phyloP scores from a whole-genome alignment of 2,888 invertebrate genomes.

The Podotricha telesiphe region DNA sequence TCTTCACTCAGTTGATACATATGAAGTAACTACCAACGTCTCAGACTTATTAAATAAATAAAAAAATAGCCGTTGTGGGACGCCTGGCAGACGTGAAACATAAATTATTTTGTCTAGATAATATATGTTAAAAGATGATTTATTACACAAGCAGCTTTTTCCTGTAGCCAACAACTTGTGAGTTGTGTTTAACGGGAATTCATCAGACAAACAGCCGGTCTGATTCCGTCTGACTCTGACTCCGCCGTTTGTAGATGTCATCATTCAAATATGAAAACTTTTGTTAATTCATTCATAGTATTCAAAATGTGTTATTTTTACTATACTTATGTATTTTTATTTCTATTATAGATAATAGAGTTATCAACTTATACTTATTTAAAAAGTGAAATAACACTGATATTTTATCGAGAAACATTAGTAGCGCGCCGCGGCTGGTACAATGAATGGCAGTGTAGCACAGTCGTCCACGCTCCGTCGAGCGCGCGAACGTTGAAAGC shows the following conservation, averaged over 20 bases:
- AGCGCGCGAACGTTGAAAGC: conserved; percentile 75
- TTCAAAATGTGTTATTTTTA: too few species aligned
- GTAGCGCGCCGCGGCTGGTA: conserved; percentile 55
- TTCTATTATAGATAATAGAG: not conserved
- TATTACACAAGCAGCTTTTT: not conserved
- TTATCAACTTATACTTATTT: not conserved
- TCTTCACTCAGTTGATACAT: too few species aligned
- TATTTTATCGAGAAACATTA: conserved; percentile 54
- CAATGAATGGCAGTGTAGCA: conserved; percentile 75
- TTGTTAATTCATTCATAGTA: too few species aligned
- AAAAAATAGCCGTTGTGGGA: too few species aligned
- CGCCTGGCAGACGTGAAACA: not conserved
- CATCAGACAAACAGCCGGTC: too few species aligned
- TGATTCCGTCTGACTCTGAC: too few species aligned
- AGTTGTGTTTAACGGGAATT: not conserved
- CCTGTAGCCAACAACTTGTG: not conserved
- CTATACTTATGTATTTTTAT: not conserved
- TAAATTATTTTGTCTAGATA: not conserved
- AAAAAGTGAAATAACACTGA: not conserved
- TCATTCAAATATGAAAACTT: too few species aligned
- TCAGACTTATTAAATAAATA: too few species aligned
- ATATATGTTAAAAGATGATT: not conserved
- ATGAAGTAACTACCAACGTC: too few species aligned
- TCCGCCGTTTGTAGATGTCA: too few species aligned
- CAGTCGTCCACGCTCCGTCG: conserved; percentile 78